Conservation (phyloP, 1,140 invertebrate species). For the Chrysomallon squamiferum region DNA sequence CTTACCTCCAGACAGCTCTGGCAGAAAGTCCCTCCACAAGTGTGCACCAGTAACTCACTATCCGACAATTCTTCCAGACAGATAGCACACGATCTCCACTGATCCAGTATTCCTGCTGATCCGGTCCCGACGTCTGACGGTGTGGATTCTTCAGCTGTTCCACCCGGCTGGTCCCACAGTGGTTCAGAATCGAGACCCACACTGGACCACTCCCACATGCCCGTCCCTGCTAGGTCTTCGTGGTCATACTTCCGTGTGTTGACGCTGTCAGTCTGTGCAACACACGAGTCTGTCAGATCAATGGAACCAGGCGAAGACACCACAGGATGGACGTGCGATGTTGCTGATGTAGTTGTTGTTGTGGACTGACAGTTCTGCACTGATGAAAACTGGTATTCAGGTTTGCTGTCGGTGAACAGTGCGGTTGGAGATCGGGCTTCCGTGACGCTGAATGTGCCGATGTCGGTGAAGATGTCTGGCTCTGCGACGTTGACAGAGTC, state of each 20-base stretch:
- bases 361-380: too few species aligned
- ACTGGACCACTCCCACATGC: slow-evolving; percentile 16
- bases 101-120: slow-evolving; percentile 32
- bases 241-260: background rate
- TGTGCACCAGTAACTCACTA: slow-evolving; percentile 68
- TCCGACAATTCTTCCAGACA: slow-evolving; percentile 72
- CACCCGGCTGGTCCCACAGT: background rate
- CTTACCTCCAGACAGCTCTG: slow-evolving; percentile 71
- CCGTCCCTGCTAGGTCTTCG: slow-evolving; percentile 13
- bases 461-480: too few species aligned
- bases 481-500: too few species aligned
- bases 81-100: slow-evolving; percentile 68
- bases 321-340: too few species aligned
- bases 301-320: too few species aligned
- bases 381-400: too few species aligned
- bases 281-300: too few species aligned
- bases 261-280: background rate
- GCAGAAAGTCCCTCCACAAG: slow-evolving; percentile 71
- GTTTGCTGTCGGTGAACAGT: too few species aligned
- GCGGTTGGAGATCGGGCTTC: too few species aligned
- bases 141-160: background rate
- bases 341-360: too few species aligned
- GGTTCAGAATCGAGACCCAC: background rate
- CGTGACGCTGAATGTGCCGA: too few species aligned
- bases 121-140: background rate